These are phyloP conservation scores for Danionella dracula DNA, from an alignment of 2,797 vertebrate genomes.

Conservation along the genomic window DNA sequence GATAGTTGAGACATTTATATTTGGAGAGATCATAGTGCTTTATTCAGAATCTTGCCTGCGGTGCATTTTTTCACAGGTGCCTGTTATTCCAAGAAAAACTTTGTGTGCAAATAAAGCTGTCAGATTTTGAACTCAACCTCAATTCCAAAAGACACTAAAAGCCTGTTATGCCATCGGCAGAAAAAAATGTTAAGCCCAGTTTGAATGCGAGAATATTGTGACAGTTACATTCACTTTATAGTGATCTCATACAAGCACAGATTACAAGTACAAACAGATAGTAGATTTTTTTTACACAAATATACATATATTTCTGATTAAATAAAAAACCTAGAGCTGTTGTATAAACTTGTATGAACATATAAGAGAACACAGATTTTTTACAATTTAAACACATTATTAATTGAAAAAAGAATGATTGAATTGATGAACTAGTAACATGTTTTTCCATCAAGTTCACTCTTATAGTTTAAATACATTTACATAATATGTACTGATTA, in stretches of 20 bases:
- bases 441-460: too few relatives aligned
- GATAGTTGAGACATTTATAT: neutral
- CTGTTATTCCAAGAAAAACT: neutral
- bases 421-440: too few relatives aligned
- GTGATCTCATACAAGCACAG: neutral
- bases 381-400: too few relatives aligned
- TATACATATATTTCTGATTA: too few relatives aligned
- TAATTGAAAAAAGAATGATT: too few relatives aligned
- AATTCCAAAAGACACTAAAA: constrained; percentile 10
- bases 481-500: too few relatives aligned
- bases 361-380: too few relatives aligned
- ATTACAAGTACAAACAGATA: neutral
- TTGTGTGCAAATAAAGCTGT: constrained; percentile 22
- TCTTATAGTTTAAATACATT: too few relatives aligned
- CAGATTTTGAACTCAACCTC: constrained; percentile 42
- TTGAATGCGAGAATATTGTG: neutral
- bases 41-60: neutral
- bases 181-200: neutral
- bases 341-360: too few relatives aligned
- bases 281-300: too few relatives aligned
- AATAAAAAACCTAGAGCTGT: too few relatives aligned
- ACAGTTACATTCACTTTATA: neutral
- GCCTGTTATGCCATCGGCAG: too few relatives aligned
- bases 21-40: neutral
- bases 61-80: neutral